Evolutionary conservation across 1,140 invertebrate species (phyloP).

Genomic region (Sycobia sp.): DNA sequence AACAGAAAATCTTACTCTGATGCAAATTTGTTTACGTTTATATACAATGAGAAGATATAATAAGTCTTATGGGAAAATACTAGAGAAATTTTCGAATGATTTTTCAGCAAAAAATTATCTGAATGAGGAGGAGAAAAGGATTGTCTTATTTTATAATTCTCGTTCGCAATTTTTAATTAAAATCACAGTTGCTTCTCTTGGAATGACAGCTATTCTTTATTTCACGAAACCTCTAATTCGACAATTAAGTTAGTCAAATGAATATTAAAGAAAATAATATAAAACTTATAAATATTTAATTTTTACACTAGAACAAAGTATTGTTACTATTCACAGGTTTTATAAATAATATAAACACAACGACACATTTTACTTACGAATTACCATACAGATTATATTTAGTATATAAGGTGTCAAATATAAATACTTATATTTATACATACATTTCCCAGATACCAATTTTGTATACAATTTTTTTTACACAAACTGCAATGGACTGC

Average conservation of each 20-base stretch:
- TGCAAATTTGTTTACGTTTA: slow-evolving; percentile 38
- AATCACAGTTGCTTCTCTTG: slow-evolving; percentile 34
- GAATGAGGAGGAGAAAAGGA: slow-evolving; percentile 32
- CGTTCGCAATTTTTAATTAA: slow-evolving; percentile 35
- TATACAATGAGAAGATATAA: slow-evolving; percentile 38
- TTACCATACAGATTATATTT: slow-evolving; percentile 39
- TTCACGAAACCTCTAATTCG: slow-evolving; percentile 38
- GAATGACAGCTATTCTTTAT: slow-evolving; percentile 37
- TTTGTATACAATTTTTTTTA: slow-evolving; percentile 38
- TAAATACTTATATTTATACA: slow-evolving; percentile 31
- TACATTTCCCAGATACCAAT: slow-evolving; percentile 39
- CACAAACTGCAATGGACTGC: slow-evolving; percentile 43
- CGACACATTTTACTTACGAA: slow-evolving; percentile 34
- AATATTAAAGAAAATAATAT: slow-evolving; percentile 36
- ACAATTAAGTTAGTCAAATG: no score
- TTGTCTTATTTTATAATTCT: slow-evolving; percentile 34
- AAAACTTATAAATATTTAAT: slow-evolving; percentile 8
- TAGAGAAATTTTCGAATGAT: slow-evolving; percentile 37
- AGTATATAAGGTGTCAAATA: no score
- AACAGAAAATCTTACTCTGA: slow-evolving; percentile 39
- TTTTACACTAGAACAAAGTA: background rate
- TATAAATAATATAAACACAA: slow-evolving; percentile 18
- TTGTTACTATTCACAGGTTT: slow-evolving; percentile 28
- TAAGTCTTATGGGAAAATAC: slow-evolving; percentile 37
- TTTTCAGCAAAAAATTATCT: slow-evolving; percentile 34